Conservation (phyloP, 2,797 vertebrate species). For the Dermochelys coriacea region DNA sequence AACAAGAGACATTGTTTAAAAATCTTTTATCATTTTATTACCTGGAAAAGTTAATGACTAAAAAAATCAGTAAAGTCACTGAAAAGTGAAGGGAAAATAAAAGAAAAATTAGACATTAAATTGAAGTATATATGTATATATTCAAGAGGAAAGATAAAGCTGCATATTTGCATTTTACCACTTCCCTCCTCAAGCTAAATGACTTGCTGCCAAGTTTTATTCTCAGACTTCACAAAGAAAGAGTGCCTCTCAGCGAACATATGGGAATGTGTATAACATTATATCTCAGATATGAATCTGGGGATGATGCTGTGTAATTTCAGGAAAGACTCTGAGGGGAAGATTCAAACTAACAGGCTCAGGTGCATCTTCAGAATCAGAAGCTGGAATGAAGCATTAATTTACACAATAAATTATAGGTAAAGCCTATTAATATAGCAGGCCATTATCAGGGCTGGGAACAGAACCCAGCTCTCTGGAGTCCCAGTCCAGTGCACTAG, state of each 20-base stretch:
- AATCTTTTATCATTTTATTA: slow-evolving; percentile 25
- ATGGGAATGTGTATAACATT: background rate
- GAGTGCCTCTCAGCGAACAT: background rate
- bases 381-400: background rate
- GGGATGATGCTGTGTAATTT: background rate
- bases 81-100: background rate
- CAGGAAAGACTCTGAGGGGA: background rate
- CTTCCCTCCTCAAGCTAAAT: background rate
- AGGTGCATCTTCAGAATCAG: background rate
- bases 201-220: slow-evolving; percentile 29
- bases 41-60: slow-evolving; percentile 30
- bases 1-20: background rate
- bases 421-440: background rate
- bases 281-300: background rate
- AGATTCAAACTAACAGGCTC: background rate
- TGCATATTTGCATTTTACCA: background rate
- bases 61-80: slow-evolving; percentile 8
- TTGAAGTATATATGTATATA: background rate
- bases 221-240: background rate
- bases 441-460: no score
- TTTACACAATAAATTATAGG: background rate
- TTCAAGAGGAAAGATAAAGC: background rate
- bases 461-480: no score
- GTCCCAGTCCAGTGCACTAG: no score
- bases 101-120: background rate